Percentiles rank a stretch among this genome's conserved stretches.
phyloP scores from a whole-genome alignment of 2,888 invertebrate species.

The Archips crataeganus region DNA sequence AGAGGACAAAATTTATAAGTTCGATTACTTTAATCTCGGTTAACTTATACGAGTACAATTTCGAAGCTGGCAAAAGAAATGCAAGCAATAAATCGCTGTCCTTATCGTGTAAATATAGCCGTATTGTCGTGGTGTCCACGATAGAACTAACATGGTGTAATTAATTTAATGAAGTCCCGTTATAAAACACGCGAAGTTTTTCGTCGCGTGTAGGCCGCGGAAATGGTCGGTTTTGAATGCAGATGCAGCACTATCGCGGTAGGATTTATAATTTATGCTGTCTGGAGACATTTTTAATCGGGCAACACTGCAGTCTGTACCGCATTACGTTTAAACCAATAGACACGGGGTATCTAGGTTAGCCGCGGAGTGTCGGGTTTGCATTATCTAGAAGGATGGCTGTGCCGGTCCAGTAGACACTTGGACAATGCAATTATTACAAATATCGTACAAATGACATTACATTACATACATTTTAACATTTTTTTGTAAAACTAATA shows the following conservation, averaged over 20 bases:
- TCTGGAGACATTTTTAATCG: constrained; percentile 41
- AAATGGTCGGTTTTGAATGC: constrained; percentile 47
- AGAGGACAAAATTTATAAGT: constrained; percentile 86
- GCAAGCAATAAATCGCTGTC: constrained; percentile 81
- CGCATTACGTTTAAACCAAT: constrained; percentile 14
- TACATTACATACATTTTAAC: too few species aligned
- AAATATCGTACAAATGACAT: too few species aligned
- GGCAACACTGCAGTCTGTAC: constrained; percentile 22
- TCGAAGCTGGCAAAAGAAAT: constrained; percentile 86
- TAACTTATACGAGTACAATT: constrained; percentile 86
- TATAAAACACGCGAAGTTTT: constrained; percentile 74
- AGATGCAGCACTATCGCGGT: constrained; percentile 37
- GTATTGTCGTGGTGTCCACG: constrained; percentile 79
- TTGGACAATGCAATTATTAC: neutral
- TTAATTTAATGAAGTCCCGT: constrained; percentile 82
- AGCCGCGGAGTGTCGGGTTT: constrained; percentile 1
- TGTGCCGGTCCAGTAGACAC: too few species aligned
- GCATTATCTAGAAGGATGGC: neutral
- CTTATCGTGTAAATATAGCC: constrained; percentile 81
- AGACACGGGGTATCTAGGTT: constrained; percentile 5
- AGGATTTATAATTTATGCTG: constrained; percentile 41
- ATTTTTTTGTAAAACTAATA: too few species aligned
- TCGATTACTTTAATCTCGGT: constrained; percentile 86
- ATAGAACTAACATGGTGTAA: constrained; percentile 79
- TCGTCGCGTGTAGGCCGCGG: constrained; percentile 69